A percentile compares a stretch with the other conserved stretches of the same genome.
These are phyloP conservation scores for Glaucopsyche alexis DNA, from an alignment of 2,888 invertebrate genomes.

Conservation along the genomic window DNA sequence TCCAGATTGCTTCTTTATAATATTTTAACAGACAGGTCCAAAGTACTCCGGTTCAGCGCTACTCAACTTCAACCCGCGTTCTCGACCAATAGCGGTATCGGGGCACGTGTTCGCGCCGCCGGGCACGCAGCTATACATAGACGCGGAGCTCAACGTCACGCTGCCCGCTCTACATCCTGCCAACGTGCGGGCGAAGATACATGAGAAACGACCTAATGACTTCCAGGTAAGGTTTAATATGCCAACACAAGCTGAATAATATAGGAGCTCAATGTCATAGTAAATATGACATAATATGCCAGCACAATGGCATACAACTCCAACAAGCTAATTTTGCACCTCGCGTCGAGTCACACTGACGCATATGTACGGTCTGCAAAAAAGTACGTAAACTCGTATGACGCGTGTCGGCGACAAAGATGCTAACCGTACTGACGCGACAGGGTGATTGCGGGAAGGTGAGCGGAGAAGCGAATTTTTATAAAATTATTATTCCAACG, in stretches of 20 bases:
- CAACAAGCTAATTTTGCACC: too few relatives aligned
- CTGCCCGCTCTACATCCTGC: conserved; percentile 87
- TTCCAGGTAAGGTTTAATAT: conserved; percentile 80
- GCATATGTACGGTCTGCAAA: too few relatives aligned
- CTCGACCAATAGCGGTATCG: conserved; percentile 62
- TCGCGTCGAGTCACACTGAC: too few relatives aligned
- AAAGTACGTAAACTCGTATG: too few relatives aligned
- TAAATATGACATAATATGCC: too few relatives aligned
- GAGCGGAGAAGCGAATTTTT: too few relatives aligned
- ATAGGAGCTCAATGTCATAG: too few relatives aligned
- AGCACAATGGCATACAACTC: too few relatives aligned
- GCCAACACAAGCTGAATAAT: neutral
- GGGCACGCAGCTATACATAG: conserved; percentile 83
- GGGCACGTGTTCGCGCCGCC: conserved; percentile 82
- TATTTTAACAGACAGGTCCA: conserved; percentile 58
- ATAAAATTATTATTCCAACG: too few relatives aligned
- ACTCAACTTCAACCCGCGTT: conserved; percentile 69
- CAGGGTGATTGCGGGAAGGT: too few relatives aligned
- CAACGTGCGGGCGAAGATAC: conserved; percentile 81
- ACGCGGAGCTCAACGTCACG: conserved; percentile 86
- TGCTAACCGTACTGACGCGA: too few relatives aligned
- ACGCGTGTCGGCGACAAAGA: too few relatives aligned
- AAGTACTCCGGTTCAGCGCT: conserved; percentile 64
- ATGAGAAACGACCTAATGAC: conserved; percentile 83
- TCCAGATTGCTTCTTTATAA: neutral